These are phyloP conservation scores for Oreortyx pictus DNA, from an alignment of 2,797 vertebrate genomes.

Conservation along the genomic window DNA sequence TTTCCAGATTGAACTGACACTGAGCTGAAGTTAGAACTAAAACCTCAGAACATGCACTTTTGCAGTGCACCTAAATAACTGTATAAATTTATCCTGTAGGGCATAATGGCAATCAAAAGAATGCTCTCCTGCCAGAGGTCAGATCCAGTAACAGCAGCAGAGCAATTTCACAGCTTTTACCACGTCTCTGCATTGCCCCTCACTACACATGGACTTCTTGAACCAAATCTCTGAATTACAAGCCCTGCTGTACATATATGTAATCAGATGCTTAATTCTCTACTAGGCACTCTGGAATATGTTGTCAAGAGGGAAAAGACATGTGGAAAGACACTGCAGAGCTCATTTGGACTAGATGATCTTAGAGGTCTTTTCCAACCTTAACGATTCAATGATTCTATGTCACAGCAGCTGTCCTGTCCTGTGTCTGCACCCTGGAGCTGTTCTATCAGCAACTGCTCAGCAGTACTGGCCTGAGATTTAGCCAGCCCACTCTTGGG, in stretches of 20 bases:
- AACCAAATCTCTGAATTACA: not conserved
- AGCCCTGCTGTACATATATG: too few relatives aligned
- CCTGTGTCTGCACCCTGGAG: not conserved
- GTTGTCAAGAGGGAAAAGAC: not conserved
- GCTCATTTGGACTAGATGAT: not conserved
- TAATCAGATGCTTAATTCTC: not conserved
- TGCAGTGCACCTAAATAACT: not conserved
- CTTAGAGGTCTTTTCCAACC: too few relatives aligned
- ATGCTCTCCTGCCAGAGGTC: not conserved
- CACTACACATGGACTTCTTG: not conserved
- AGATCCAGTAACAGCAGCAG: not conserved
- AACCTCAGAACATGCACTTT: not conserved
- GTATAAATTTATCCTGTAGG: not conserved
- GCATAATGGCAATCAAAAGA: not conserved
- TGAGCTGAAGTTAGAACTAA: not conserved
- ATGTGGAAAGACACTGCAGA: not conserved
- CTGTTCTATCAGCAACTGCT: not conserved
- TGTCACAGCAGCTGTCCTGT: not conserved
- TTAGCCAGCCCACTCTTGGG: not conserved
- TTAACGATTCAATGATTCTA: too few relatives aligned
- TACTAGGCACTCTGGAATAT: not conserved
- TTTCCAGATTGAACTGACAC: not conserved
- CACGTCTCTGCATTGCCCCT: not conserved
- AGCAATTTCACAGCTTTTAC: not conserved
- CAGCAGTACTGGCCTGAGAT: not conserved